These are phyloP conservation scores for Nymphicus hollandicus DNA, from an alignment of 2,113 vertebrate genomes.

Conservation along the genomic window DNA sequence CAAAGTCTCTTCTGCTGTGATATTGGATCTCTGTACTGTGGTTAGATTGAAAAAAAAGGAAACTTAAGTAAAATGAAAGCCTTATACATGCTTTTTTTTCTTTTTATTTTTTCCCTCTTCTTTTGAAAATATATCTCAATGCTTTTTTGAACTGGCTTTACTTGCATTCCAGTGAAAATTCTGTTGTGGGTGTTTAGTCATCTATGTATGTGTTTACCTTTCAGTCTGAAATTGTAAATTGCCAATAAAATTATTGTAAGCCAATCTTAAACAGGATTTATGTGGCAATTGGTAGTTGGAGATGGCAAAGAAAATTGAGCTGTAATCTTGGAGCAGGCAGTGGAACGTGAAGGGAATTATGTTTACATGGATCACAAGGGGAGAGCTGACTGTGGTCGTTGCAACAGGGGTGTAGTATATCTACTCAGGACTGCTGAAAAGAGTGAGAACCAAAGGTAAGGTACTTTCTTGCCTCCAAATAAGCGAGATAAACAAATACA, in stretches of 20 bases:
- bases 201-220: neutral
- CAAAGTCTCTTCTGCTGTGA: neutral
- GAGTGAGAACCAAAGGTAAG: neutral
- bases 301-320: neutral
- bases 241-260: constrained; percentile 9
- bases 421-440: neutral
- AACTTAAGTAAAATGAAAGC: neutral
- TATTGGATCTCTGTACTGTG: neutral
- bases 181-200: neutral
- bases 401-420: neutral
- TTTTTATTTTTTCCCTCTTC: neutral
- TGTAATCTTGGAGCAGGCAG: constrained; percentile 1
- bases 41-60: neutral
- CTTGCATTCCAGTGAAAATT: neutral
- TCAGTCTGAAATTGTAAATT: neutral
- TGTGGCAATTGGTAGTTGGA: neutral
- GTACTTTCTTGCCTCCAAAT: neutral
- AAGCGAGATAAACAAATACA: neutral
- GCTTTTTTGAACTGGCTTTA: neutral
- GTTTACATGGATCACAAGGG: neutral
- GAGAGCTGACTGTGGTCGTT: neutral
- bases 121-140: neutral
- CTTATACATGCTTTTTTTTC: neutral
- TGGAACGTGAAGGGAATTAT: neutral
- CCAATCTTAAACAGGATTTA: neutral